Evolutionary conservation across 2,113 vertebrate species (phyloP).

Genomic region (Rhea pennata): DNA sequence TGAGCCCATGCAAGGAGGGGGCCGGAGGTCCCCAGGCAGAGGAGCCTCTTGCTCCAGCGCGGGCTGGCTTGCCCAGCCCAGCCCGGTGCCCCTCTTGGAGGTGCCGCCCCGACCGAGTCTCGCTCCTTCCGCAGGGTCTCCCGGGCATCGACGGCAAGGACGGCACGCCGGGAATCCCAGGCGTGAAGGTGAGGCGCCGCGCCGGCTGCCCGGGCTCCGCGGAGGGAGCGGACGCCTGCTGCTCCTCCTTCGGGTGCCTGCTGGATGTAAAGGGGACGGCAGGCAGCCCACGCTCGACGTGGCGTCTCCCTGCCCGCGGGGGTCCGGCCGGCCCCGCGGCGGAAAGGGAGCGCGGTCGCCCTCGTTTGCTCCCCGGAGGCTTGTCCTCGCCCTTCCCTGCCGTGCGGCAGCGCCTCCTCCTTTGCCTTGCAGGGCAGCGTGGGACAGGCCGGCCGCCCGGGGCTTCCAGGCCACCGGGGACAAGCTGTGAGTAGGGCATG

Average conservation of each 20-base stretch:
- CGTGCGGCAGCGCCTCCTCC: accelerated
- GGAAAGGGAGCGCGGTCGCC: accelerated
- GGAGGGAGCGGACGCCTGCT: accelerated
- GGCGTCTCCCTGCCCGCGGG: not conserved
- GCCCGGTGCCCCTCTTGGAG: not conserved
- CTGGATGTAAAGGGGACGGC: accelerated
- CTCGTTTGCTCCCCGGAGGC: not conserved
- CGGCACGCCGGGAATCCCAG: conserved; percentile 90
- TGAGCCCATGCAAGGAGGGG: not conserved
- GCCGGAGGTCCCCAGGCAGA: too few relatives aligned
- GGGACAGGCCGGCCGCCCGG: conserved; percentile 86
- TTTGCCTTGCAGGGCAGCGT: conserved; percentile 78
- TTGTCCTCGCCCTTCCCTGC: not conserved
- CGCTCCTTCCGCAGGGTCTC: conserved; percentile 81
- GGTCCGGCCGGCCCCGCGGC: accelerated
- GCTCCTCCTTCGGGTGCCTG: accelerated
- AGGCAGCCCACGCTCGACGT: accelerated
- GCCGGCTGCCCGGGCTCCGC: not conserved
- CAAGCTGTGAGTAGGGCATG: conserved; percentile 83
- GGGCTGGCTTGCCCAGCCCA: too few relatives aligned
- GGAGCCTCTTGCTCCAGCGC: too few relatives aligned
- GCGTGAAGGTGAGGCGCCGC: conserved; percentile 85
- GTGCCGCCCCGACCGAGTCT: accelerated
- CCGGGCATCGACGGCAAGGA: conserved; percentile 98
- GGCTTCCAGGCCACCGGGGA: conserved; percentile 88